These are phyloP conservation scores for Laticauda colubrina DNA, from an alignment of 2,113 vertebrate genomes.

Conservation along the genomic window DNA sequence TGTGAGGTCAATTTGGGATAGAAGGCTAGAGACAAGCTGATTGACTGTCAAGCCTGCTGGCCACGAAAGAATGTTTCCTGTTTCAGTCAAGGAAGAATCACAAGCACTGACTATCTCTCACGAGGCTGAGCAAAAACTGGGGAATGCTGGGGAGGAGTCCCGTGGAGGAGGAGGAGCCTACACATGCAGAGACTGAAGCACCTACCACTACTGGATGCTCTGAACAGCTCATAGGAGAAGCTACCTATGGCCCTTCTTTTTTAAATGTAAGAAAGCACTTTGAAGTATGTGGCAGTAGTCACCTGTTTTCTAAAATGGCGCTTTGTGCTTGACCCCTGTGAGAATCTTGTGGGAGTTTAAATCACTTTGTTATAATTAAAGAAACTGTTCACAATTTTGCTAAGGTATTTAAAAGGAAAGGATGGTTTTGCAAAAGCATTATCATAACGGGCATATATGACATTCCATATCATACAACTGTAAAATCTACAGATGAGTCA, in stretches of 20 bases:
- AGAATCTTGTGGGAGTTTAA: background rate
- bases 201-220: too few species aligned
- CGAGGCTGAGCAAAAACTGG: too few species aligned
- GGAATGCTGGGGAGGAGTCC: too few species aligned
- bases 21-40: too few species aligned
- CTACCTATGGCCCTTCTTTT: background rate
- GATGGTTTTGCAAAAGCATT: conserved; percentile 29
- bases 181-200: too few species aligned
- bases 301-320: background rate
- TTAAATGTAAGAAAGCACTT: background rate
- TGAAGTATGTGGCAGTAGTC: background rate
- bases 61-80: too few species aligned
- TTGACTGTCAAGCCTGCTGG: too few species aligned
- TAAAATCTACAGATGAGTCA: conserved; percentile 42
- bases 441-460: conserved; percentile 27
- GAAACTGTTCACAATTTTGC: conserved; percentile 16
- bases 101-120: too few species aligned
- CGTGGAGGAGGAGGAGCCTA: too few species aligned
- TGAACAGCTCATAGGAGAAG: too few species aligned
- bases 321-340: background rate
- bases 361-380: conserved; percentile 27
- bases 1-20: too few species aligned
- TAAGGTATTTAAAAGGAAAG: conserved; percentile 24
- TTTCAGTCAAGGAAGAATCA: too few species aligned
- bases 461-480: background rate